Evolutionary conservation across 2,888 invertebrate species (phyloP).

Genomic region (Chorisops tibialis): DNA sequence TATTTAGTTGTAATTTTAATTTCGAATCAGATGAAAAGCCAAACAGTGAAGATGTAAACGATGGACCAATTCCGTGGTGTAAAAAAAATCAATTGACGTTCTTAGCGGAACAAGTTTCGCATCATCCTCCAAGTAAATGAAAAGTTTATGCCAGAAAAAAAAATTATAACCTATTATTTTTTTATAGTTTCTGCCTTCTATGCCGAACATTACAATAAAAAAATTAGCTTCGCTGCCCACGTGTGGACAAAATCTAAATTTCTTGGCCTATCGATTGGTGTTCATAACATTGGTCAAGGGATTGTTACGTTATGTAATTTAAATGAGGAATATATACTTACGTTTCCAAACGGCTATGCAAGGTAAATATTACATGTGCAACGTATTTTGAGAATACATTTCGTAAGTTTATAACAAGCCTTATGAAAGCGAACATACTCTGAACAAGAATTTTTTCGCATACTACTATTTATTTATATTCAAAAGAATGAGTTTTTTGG

Average conservation of each 20-base stretch:
- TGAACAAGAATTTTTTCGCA: too few relatives aligned
- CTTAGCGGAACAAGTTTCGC: conserved; percentile 97
- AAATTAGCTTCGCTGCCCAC: conserved; percentile 89
- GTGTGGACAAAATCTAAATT: conserved; percentile 99
- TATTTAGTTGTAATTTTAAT: background rate
- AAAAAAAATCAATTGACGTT: conserved; percentile 83
- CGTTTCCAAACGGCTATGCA: conserved; percentile 98
- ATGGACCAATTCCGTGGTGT: conserved; percentile 92
- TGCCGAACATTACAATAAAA: conserved; percentile 89
- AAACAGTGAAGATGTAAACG: conserved; percentile 55
- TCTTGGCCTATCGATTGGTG: conserved; percentile 94
- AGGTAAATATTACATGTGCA: conserved; percentile 58
- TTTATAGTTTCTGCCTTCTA: conserved; percentile 92
- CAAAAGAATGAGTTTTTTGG: too few relatives aligned
- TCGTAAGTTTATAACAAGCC: too few relatives aligned
- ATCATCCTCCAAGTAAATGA: conserved; percentile 89
- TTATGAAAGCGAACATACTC: too few relatives aligned
- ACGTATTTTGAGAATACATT: too few relatives aligned
- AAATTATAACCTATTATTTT: background rate
- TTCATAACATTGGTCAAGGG: conserved; percentile 94
- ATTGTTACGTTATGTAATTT: conserved; percentile 84
- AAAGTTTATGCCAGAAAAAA: background rate
- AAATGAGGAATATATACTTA: conserved; percentile 91
- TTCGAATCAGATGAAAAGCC: conserved; percentile 36
- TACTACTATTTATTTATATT: too few relatives aligned